Evolutionary conservation across 1,140 invertebrate species (phyloP).

Genomic region (Temnothorax nylanderi): DNA sequence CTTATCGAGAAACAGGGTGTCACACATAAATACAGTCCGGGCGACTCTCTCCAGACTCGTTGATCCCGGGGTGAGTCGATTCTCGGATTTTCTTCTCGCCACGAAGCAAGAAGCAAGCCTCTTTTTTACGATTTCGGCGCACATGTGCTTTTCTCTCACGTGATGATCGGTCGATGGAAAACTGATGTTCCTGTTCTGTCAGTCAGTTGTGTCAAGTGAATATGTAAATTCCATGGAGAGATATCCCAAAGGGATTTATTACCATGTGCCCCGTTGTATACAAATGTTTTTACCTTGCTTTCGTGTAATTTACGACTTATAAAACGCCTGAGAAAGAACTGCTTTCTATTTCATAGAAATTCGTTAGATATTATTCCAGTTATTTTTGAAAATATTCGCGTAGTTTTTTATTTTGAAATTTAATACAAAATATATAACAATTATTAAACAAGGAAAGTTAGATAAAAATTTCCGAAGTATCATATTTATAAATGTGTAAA

Average conservation of each 20-base stretch:
- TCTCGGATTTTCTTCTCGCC: constrained; percentile 34
- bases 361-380: neutral
- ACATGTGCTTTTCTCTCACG: constrained; percentile 51
- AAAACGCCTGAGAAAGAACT: neutral
- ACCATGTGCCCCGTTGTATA: neutral
- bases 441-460: neutral
- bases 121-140: constrained; percentile 42
- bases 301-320: neutral
- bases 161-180: constrained; percentile 49
- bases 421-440: neutral
- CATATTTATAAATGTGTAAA: neutral
- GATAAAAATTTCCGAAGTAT: neutral
- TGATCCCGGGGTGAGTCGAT: constrained; percentile 26
- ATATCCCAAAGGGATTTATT: neutral
- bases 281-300: neutral
- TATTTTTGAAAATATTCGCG: neutral
- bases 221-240: neutral
- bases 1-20: constrained; percentile 70
- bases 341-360: neutral
- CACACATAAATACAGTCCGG: constrained; percentile 74
- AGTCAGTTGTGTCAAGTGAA: constrained; percentile 16
- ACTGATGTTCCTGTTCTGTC: constrained; percentile 33
- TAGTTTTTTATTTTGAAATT: neutral
- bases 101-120: neutral
- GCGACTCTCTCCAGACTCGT: constrained; percentile 14